These are phyloP conservation scores for Otus sunia DNA, from an alignment of 2,113 vertebrate species.

Conservation along the genomic window DNA sequence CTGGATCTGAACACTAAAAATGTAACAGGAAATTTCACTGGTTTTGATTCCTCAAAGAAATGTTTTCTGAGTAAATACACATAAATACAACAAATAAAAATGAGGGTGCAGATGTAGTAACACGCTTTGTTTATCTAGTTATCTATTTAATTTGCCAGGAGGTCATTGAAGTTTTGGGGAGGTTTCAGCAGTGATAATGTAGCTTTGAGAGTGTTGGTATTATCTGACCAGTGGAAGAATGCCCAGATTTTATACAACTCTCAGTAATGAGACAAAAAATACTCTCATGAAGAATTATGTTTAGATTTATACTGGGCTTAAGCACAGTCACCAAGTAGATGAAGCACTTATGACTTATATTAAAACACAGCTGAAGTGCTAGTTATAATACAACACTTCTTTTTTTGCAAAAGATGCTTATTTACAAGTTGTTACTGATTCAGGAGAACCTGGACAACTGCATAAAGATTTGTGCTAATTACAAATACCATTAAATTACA, in stretches of 20 bases:
- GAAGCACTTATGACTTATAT: fast-evolving
- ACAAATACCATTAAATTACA: slow-evolving; percentile 45
- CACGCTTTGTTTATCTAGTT: background rate
- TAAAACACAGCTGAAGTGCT: background rate
- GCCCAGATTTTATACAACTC: background rate
- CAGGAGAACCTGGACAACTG: background rate
- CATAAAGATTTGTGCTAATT: background rate
- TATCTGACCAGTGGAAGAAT: background rate
- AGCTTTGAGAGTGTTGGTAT: background rate
- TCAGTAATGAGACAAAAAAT: background rate
- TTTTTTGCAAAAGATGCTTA: background rate
- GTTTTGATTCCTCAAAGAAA: background rate
- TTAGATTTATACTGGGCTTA: background rate
- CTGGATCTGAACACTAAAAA: background rate
- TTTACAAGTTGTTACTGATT: background rate
- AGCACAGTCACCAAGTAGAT: background rate
- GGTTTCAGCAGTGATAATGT: background rate
- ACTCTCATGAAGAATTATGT: background rate
- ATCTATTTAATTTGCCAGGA: background rate
- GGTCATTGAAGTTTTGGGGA: background rate
- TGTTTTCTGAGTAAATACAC: background rate
- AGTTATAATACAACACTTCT: background rate
- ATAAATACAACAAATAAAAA: background rate
- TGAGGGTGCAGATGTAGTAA: background rate
- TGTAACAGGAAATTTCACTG: background rate